These are phyloP conservation scores for Cylindroiulus punctatus DNA, from an alignment of 2,888 invertebrate genomes.

Conservation along the genomic window DNA sequence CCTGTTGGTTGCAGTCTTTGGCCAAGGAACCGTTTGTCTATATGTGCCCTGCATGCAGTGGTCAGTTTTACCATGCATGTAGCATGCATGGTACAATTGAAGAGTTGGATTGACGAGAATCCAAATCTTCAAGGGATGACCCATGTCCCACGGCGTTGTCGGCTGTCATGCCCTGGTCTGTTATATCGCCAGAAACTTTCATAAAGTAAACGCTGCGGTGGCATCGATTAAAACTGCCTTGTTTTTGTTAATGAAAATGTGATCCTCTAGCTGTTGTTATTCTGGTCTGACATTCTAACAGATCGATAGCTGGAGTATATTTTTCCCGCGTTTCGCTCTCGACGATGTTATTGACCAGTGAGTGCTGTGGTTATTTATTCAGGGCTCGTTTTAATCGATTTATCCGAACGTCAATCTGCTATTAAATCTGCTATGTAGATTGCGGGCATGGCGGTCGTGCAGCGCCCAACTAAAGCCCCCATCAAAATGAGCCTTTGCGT, in stretches of 20 bases:
- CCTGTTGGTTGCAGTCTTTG: too few species aligned
- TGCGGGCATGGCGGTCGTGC: not conserved
- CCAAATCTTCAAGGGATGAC: too few species aligned
- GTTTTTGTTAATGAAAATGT: not conserved
- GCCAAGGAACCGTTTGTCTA: too few species aligned
- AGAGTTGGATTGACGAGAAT: too few species aligned
- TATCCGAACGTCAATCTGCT: constrained; percentile 1
- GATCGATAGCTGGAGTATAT: not conserved
- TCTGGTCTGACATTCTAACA: not conserved
- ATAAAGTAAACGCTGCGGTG: too few species aligned
- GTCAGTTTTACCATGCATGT: too few species aligned
- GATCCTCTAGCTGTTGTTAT: not conserved
- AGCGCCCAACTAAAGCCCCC: not conserved
- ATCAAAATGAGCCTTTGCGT: constrained; percentile 32
- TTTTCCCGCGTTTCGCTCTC: not conserved
- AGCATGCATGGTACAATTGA: too few species aligned
- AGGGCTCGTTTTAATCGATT: not conserved
- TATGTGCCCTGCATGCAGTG: too few species aligned
- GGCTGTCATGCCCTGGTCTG: too few species aligned
- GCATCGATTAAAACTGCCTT: not conserved
- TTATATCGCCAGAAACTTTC: too few species aligned
- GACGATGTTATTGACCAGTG: not conserved
- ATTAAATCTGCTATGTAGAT: constrained; percentile 8
- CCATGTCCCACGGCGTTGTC: too few species aligned
- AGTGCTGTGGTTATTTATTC: constrained; percentile 11